Conservation (phyloP, 2,797 vertebrate species). For the Diplodus sargus region DNA sequence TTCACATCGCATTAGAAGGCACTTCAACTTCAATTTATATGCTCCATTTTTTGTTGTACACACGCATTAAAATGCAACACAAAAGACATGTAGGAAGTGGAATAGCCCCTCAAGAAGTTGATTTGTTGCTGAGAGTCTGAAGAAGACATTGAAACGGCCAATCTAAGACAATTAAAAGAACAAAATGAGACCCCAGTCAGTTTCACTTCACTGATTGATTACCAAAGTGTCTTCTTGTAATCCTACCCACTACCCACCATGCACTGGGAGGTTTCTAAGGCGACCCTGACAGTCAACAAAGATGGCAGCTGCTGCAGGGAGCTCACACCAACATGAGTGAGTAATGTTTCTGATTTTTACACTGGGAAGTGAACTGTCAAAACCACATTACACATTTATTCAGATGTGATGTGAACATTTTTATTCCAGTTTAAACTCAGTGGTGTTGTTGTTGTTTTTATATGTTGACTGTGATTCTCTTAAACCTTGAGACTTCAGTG, state of each 20-base stretch:
- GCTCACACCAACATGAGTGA: conserved; percentile 51
- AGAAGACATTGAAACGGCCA: neutral
- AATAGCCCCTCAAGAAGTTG: neutral
- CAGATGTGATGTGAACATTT: neutral
- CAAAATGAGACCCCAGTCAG: neutral
- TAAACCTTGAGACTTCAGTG: neutral
- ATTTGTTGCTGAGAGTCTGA: neutral
- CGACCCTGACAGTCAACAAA: conserved; percentile 57
- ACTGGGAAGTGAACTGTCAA: neutral
- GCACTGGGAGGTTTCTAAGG: conserved; percentile 63
- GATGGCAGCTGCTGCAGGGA: conserved; percentile 37
- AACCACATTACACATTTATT: neutral
- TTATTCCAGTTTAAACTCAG: neutral
- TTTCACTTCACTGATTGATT: neutral
- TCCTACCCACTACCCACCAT: conserved; percentile 58
- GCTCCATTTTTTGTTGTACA: neutral
- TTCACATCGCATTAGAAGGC: neutral
- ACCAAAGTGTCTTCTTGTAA: conserved; percentile 33
- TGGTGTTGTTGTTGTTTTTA: neutral
- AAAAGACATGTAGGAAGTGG: neutral
- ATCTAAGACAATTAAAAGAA: too few relatives aligned
- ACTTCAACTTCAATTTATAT: neutral
- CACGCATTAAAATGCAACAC: neutral
- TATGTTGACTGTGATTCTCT: neutral
- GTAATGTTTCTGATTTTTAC: conserved; percentile 14